Base-by-base conservation (phyloP, 2,888 invertebrate species). In the Drosophila colorata region DNA sequence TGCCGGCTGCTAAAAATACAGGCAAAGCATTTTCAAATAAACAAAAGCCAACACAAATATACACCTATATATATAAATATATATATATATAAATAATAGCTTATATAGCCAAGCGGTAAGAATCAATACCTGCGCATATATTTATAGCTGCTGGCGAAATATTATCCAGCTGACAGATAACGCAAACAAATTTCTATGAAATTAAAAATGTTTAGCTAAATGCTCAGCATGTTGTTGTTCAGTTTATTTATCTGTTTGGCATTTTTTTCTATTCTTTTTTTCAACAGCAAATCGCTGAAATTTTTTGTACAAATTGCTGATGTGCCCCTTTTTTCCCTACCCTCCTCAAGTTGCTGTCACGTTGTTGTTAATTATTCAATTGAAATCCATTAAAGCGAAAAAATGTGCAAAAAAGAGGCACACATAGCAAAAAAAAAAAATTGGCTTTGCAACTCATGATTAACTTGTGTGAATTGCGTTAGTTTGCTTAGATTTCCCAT, bases 291-390 rank as follows among this genome's bases (percentile, higher is more conserved):
- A 85, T 71, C 75, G 85, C 65, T 71, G 68, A 85, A 85, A 87
- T 79, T 85, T 79, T 72, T 76, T 87, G 31, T 66, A 81, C 86
- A 81, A 87, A 85, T 72, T 85, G 73, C 59, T 58, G 53, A 33
- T 33, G 33, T 13, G 33, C 33, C 33, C 33, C 33, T 13, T 33
- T 33, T 33, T 33, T 8, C 33, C 11, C n/a, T 11, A 23, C 23
- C 37, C 33, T 13, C 33, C 35, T 25, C 28, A 38, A 28, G 35
- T 25, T 16, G 28, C 31, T 69, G 67, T 61, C 87, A 70, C 73
- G 52, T 75, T 73, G 80, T 73, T 87, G 87, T 89, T 90, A 90
- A 90, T 90, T 90, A 90, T 90, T 90, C 90, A 90, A 90, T 90
- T 90, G 91, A 90, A 83, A 82, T 88, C 84, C 78, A 90, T 90